Evolutionary conservation across 2,113 vertebrate species (phyloP), one percentile per base, ranked within the genome.

Genomic region (Nerophis ophidion): DNA sequence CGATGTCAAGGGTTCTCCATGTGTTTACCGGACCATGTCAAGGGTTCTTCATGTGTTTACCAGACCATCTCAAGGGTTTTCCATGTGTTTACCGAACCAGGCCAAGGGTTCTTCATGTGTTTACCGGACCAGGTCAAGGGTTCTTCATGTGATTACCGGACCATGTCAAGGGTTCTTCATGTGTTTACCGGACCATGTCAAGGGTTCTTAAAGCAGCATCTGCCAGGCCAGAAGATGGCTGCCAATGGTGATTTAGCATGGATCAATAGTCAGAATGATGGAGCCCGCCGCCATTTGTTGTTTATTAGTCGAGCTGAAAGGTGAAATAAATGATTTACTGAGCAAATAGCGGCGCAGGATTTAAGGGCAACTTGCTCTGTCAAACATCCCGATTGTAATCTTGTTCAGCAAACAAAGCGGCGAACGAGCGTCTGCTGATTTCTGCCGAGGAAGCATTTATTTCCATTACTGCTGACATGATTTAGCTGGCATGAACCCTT

Each of bases 241-340:
- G 56, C 58, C 57, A 71, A 70, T 64, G 40, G 70, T 65, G 65
- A 81, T 76, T 81, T 60, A 72, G 63, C 33, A 5, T 13, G 26
- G 55, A 82, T 84, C 67, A 36, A 79, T 84, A 60, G 35, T 66
- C 71, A 65, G 63, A 62, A 75, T 72, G 74, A 81, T 64, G 60
- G 74, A 69, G 48, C 57, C 26, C 15, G 6, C 3, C 8, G 9
- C 14, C 52, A 79, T 82, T 77, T 84, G 78, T 86, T 81, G 79
- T 84, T 78, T 52, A 72, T 61, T 66, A 8, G 17, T 17, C 33
- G 68, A 65, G 57, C 61, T 75, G 51, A 79, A 77, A 73, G 53
- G 52, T 14, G 7, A 70, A 75, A 79, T 79, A 67, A 26, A 74
- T 77, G 54, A 72, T 80, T 76, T 68, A 68, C 64, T 33, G 45